Percentiles rank a stretch among this genome's conserved stretches.
Evolutionary conservation across 1,140 invertebrate species (phyloP).

Genomic region (Drosophila kikkawai): DNA sequence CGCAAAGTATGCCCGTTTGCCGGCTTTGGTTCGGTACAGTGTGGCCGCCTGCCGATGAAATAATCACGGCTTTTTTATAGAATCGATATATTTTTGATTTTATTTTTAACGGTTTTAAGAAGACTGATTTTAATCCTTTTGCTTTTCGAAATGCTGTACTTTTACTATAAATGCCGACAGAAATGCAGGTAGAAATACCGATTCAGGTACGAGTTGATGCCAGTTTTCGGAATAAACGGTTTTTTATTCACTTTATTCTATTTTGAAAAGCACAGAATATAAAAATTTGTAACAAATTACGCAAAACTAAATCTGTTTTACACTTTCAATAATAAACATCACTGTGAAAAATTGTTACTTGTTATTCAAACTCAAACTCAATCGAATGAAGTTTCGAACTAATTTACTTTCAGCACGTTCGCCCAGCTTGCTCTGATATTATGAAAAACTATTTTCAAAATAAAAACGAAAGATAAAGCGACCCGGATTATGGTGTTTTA

Average conservation of each 20-base stretch:
- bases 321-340: neutral
- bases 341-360: neutral
- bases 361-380: neutral
- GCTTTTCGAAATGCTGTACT: neutral
- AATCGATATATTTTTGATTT: neutral
- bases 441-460: neutral
- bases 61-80: neutral
- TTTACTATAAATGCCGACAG: no score
- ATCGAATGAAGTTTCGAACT: neutral
- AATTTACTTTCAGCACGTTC: neutral
- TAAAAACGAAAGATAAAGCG: no score
- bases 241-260: no score
- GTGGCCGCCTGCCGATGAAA: neutral
- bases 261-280: neutral
- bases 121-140: neutral
- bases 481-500: no score
- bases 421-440: neutral
- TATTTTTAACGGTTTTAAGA: neutral
- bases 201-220: neutral
- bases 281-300: neutral
- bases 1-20: constrained; percentile 18
- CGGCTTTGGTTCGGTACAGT: neutral
- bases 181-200: no score
- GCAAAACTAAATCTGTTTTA: no score
- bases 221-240: neutral